These are phyloP conservation scores for Tachyglossus aculeatus DNA, from an alignment of 2,797 vertebrate species.

Conservation along the genomic window DNA sequence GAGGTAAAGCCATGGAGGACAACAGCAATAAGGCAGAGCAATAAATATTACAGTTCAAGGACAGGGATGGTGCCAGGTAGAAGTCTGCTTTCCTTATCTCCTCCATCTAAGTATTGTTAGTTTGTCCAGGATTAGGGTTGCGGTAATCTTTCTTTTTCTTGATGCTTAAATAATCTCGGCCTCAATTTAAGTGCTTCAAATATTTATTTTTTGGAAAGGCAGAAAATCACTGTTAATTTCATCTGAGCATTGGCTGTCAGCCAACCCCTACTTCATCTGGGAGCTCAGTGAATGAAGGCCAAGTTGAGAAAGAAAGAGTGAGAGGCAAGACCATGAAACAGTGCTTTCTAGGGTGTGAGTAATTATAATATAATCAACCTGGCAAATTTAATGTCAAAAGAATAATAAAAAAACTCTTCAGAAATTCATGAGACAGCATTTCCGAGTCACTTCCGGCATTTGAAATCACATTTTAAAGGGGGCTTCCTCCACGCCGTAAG, in stretches of 20 bases:
- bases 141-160: slow-evolving; percentile 24
- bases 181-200: slow-evolving; percentile 49
- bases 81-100: not conserved
- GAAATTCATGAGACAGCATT: slow-evolving; percentile 16
- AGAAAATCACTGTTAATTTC: slow-evolving; percentile 54
- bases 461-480: not conserved
- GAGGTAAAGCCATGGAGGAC: slow-evolving; percentile 23
- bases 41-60: slow-evolving; percentile 7
- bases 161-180: slow-evolving; percentile 37
- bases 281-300: not conserved
- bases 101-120: not conserved
- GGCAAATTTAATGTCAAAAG: slow-evolving; percentile 40
- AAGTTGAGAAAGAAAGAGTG: not conserved
- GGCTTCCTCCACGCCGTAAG: no score
- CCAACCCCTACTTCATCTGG: slow-evolving; percentile 37
- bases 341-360: slow-evolving; percentile 35
- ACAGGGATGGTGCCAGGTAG: not conserved
- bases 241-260: slow-evolving; percentile 26
- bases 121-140: not conserved
- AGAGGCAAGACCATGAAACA: slow-evolving; percentile 45
- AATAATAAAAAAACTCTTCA: slow-evolving; percentile 35
- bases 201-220: slow-evolving; percentile 55
- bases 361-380: slow-evolving; percentile 56
- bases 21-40: slow-evolving; percentile 32
- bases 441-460: not conserved